These are phyloP conservation scores for Altica lythri DNA, from an alignment of 2,888 invertebrate species.

Conservation along the genomic window DNA sequence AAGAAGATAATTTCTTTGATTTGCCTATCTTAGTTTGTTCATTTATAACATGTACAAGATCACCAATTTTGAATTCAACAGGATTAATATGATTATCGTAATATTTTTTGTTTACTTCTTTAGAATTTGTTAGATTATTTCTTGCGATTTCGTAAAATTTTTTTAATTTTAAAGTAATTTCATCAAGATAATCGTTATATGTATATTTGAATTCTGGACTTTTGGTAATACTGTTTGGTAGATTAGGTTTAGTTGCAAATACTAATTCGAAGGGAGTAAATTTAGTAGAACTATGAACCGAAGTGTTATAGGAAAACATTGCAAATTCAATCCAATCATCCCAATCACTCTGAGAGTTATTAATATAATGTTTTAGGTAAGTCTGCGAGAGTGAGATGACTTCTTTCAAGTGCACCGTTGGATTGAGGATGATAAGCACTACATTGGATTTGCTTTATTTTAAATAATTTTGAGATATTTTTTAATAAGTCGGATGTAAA, in stretches of 20 bases:
- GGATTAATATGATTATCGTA: conserved; percentile 35
- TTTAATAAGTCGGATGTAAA: conserved; percentile 33
- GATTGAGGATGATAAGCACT: conserved; percentile 35
- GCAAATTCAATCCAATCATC: conserved; percentile 33
- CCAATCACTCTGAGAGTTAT: conserved; percentile 40
- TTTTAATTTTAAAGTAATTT: conserved; percentile 35
- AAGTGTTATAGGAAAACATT: conserved; percentile 1
- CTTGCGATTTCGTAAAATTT: conserved; percentile 37
- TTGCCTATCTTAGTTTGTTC: conserved; percentile 21
- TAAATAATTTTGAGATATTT: conserved; percentile 8
- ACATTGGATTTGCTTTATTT: conserved; percentile 24
- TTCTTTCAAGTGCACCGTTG: conserved; percentile 36
- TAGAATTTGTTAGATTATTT: conserved; percentile 26
- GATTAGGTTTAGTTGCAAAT: conserved; percentile 16
- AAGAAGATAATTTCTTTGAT: conserved; percentile 29
- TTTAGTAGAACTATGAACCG: conserved; percentile 16
- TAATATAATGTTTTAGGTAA: conserved; percentile 38
- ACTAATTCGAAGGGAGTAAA: conserved; percentile 19
- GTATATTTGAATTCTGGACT: conserved; percentile 41
- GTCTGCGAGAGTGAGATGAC: conserved; percentile 32
- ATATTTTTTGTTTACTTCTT: conserved; percentile 35
- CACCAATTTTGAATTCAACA: conserved; percentile 22
- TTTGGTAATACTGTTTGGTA: conserved; percentile 15
- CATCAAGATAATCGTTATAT: conserved; percentile 38
- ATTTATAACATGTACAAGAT: conserved; percentile 23